A percentile compares a stretch with the other conserved stretches of the same genome.
Evolutionary conservation across 2,888 invertebrate species (phyloP).

Genomic region (Rugalucina vietnamica): DNA sequence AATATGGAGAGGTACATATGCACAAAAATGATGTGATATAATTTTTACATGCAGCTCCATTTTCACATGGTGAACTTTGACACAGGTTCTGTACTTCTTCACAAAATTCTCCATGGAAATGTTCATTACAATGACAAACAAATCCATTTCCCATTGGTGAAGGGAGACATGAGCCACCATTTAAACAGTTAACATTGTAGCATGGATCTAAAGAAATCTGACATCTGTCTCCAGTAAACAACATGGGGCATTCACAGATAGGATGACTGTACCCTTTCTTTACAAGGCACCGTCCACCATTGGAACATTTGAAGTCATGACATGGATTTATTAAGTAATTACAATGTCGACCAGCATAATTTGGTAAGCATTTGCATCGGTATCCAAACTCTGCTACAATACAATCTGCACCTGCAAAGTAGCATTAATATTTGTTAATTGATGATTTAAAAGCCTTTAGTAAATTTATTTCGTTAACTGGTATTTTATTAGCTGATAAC

Average conservation of each 20-base stretch:
- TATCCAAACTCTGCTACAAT: slow-evolving; percentile 15
- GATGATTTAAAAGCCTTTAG: too few species aligned
- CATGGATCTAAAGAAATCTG: slow-evolving; percentile 66
- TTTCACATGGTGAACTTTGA: slow-evolving; percentile 62
- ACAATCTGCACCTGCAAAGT: slow-evolving; percentile 48
- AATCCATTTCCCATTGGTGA: slow-evolving; percentile 63
- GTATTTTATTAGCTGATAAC: too few species aligned
- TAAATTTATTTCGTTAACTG: too few species aligned
- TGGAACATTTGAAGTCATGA: slow-evolving; percentile 58
- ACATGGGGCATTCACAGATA: slow-evolving; percentile 60
- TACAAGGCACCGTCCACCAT: slow-evolving; percentile 65
- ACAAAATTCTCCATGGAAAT: slow-evolving; percentile 68
- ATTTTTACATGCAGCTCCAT: slow-evolving; percentile 70
- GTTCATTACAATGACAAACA: slow-evolving; percentile 60
- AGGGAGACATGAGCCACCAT: slow-evolving; percentile 68
- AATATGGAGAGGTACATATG: slow-evolving; percentile 62
- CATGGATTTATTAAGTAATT: slow-evolving; percentile 61
- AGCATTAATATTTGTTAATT: background rate
- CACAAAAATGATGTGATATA: slow-evolving; percentile 65
- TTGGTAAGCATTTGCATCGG: slow-evolving; percentile 47
- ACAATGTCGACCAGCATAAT: slow-evolving; percentile 50
- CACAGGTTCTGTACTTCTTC: slow-evolving; percentile 66
- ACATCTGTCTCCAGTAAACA: slow-evolving; percentile 68
- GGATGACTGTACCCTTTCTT: slow-evolving; percentile 41
- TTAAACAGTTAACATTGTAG: slow-evolving; percentile 58